Conservation (phyloP, 2,797 vertebrate species). For the Chiloscyllium punctatum region DNA sequence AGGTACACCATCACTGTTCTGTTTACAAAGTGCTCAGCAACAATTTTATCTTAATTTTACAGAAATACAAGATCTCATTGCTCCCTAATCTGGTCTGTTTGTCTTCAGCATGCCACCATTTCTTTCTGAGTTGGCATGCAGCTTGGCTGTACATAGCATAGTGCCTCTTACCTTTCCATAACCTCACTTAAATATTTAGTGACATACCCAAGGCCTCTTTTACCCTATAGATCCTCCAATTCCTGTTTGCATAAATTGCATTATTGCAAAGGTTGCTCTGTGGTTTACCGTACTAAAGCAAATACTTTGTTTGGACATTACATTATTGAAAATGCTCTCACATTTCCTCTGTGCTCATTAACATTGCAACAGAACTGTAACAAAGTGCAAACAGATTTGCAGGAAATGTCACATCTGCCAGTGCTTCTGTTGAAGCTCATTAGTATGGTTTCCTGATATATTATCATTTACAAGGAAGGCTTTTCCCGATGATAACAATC, state of each 20-base stretch:
- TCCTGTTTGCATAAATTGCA: background rate
- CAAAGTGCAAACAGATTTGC: background rate
- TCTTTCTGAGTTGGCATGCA: background rate
- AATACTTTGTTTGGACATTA: background rate
- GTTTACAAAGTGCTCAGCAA: background rate
- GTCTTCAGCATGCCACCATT: background rate
- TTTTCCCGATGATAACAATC: background rate
- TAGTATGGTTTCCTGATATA: background rate
- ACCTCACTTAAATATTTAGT: background rate
- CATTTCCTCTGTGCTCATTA: background rate
- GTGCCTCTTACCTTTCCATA: background rate
- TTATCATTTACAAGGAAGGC: background rate
- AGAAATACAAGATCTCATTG: background rate
- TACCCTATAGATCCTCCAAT: background rate
- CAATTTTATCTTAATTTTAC: background rate
- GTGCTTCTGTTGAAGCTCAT: background rate
- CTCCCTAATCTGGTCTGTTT: background rate
- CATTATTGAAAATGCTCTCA: background rate
- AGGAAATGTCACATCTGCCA: slow-evolving; percentile 21
- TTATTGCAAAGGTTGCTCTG: background rate
- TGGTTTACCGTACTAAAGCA: background rate
- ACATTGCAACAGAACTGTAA: background rate
- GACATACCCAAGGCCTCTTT: background rate
- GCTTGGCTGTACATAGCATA: background rate
- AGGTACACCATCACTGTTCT: background rate